These are phyloP conservation scores for Characodon lateralis DNA, from an alignment of 2,797 vertebrate species.

Conservation along the genomic window DNA sequence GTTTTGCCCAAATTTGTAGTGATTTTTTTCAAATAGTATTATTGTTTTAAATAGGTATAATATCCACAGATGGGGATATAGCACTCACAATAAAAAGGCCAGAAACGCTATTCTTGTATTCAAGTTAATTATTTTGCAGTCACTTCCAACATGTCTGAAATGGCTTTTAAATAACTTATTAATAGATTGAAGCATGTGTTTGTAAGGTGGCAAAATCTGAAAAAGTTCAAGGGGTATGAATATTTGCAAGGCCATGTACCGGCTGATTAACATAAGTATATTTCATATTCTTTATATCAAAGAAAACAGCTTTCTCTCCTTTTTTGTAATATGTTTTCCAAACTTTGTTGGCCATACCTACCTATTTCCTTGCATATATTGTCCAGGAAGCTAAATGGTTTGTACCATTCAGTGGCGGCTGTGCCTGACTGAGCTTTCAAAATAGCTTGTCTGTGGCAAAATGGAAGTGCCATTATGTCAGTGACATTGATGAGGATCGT, in stretches of 20 bases:
- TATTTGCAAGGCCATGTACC: not conserved
- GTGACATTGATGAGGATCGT: conserved; percentile 43
- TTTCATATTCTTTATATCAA: too few relatives aligned
- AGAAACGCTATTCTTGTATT: not conserved
- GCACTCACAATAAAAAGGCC: not conserved
- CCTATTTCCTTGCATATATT: conserved; percentile 12
- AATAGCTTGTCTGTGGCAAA: conserved; percentile 46
- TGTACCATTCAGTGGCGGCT: conserved; percentile 19
- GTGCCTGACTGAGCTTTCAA: conserved; percentile 45
- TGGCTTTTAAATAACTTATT: not conserved
- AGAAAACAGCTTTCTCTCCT: not conserved
- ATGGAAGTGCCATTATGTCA: conserved; percentile 41
- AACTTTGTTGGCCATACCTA: conserved; percentile 19
- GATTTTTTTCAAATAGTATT: not conserved
- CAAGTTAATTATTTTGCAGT: not conserved
- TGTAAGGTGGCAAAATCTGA: not conserved
- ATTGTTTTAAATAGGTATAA: not conserved
- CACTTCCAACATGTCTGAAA: not conserved
- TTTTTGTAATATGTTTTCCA: conserved; percentile 17
- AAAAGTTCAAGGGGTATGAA: not conserved
- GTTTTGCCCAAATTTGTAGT: not conserved
- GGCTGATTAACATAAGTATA: not conserved
- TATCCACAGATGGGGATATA: not conserved
- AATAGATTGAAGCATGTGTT: not conserved
- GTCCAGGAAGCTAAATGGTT: conserved; percentile 7